Conservation (phyloP, 2,113 vertebrate genomes). For the Furnarius figulus region DNA sequence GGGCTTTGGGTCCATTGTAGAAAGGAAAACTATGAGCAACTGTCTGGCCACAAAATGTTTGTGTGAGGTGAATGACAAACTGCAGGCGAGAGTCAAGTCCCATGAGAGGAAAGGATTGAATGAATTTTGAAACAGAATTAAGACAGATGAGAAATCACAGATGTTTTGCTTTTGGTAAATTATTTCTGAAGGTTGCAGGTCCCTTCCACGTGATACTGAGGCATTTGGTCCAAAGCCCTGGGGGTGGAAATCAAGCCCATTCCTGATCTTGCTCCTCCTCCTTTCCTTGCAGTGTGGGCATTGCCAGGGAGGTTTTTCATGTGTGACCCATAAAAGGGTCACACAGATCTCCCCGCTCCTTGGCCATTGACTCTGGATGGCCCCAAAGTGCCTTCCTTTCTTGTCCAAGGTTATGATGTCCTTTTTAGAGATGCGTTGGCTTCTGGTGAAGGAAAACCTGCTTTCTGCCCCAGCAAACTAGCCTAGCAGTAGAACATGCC, state of each 20-base stretch:
- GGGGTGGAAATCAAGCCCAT: not conserved
- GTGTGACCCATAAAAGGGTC: not conserved
- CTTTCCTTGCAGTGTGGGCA: not conserved
- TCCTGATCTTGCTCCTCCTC: not conserved
- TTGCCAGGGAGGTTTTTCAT: not conserved
- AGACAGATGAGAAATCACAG: not conserved
- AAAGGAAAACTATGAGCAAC: not conserved
- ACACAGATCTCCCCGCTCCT: not conserved
- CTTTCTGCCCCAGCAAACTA: not conserved
- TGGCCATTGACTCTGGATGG: not conserved
- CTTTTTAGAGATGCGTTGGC: not conserved
- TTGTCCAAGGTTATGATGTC: accelerated
- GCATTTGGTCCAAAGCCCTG: not conserved
- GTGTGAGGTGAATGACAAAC: not conserved
- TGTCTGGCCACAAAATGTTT: not conserved
- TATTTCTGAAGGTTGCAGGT: not conserved
- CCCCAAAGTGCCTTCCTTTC: not conserved
- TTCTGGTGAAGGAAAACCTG: not conserved
- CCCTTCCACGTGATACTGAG: not conserved
- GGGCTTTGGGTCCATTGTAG: not conserved
- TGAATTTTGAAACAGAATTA: not conserved
- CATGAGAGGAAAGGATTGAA: not conserved
- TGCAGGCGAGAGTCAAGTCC: accelerated
- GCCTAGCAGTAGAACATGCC: not conserved
- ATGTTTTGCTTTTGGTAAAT: not conserved